Evolutionary conservation across 2,888 invertebrate species (phyloP).

Genomic region (Tribolium freemani): DNA sequence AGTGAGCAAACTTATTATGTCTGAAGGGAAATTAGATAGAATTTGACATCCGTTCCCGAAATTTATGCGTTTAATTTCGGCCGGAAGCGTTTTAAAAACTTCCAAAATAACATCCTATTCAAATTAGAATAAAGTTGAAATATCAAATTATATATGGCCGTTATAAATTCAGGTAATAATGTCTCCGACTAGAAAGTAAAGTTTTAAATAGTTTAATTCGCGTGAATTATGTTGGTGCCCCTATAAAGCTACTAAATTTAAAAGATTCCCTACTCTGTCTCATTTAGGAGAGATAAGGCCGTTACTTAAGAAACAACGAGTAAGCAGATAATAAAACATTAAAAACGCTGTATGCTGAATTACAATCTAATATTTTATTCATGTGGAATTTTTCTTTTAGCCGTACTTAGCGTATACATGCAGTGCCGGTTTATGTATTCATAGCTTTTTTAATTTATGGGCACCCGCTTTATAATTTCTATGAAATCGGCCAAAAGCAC

Average conservation of each 20-base stretch:
- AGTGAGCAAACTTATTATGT: constrained; percentile 12
- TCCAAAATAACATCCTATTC: constrained; percentile 48
- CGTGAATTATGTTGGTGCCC: constrained; percentile 38
- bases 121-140: constrained; percentile 19
- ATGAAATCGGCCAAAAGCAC: constrained; percentile 16
- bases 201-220: constrained; percentile 44
- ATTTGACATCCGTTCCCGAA: constrained; percentile 34
- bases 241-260: constrained; percentile 35
- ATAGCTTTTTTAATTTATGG: constrained; percentile 43
- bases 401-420: constrained; percentile 17
- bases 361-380: constrained; percentile 45
- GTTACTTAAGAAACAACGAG: constrained; percentile 29
- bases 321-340: constrained; percentile 42
- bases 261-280: constrained; percentile 14
- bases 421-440: constrained; percentile 42
- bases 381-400: constrained; percentile 37
- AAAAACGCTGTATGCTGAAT: constrained; percentile 41
- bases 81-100: constrained; percentile 52
- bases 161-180: constrained; percentile 43
- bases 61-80: constrained; percentile 58
- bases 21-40: constrained; percentile 20
- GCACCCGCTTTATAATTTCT: constrained; percentile 32
- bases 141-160: constrained; percentile 41
- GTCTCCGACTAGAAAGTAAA: constrained; percentile 31
- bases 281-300: constrained; percentile 29